Conservation (phyloP, 2,797 vertebrate species). For the Sebastes trivittatus region DNA sequence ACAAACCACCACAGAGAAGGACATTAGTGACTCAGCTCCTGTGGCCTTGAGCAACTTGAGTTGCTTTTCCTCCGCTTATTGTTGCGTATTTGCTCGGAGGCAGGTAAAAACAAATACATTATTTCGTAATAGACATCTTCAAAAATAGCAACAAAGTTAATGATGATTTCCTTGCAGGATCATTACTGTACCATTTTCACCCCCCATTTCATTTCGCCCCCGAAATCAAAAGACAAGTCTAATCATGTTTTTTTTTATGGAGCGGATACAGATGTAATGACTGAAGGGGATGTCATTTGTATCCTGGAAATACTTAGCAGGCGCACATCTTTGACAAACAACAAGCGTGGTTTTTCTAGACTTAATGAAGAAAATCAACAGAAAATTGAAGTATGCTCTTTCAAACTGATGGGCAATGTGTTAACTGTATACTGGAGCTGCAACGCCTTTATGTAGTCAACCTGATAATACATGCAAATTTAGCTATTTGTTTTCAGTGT, state of each 20-base stretch:
- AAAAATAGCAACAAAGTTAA: conserved; percentile 53
- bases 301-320: background rate
- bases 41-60: background rate
- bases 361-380: conserved; percentile 1
- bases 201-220: conserved; percentile 45
- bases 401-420: background rate
- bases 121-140: conserved; percentile 37
- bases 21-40: conserved; percentile 1
- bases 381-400: background rate
- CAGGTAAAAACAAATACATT: conserved; percentile 38
- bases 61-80: conserved; percentile 1
- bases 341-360: background rate
- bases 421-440: background rate
- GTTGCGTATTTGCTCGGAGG: conserved; percentile 27
- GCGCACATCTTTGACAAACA: conserved; percentile 1
- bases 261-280: conserved; percentile 36
- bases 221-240: conserved; percentile 33
- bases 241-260: conserved; percentile 32
- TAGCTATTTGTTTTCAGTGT: background rate
- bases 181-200: conserved; percentile 57
- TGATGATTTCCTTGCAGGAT: conserved; percentile 44
- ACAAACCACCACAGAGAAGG: background rate
- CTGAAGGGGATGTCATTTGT: conserved; percentile 23
- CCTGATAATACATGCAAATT: background rate
- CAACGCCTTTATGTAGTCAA: background rate